These are phyloP conservation scores for Drosophila bocqueti DNA, from an alignment of 1,140 invertebrate genomes.

Conservation along the genomic window DNA sequence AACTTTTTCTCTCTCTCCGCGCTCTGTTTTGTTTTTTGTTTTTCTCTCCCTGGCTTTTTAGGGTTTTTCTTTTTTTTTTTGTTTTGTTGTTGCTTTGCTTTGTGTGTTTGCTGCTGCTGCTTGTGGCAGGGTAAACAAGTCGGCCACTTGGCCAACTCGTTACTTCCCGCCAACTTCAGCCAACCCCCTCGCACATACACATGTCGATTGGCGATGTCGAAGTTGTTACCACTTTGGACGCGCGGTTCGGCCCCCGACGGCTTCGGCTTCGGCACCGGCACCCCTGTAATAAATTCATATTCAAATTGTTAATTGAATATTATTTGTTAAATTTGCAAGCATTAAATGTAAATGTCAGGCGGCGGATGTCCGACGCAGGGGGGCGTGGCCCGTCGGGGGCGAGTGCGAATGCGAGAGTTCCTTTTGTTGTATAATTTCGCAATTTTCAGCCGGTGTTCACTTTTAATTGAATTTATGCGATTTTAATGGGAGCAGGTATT, in stretches of 20 bases:
- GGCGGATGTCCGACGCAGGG: slow-evolving; percentile 49
- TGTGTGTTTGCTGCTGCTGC: slow-evolving; percentile 48
- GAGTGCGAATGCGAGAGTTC: slow-evolving; percentile 29
- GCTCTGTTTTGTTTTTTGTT: slow-evolving; percentile 42
- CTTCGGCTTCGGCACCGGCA: slow-evolving; percentile 19
- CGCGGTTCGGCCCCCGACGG: slow-evolving; percentile 69
- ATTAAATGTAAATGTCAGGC: slow-evolving; percentile 82
- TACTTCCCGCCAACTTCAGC: slow-evolving; percentile 23
- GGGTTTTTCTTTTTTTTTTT: slow-evolving; percentile 10
- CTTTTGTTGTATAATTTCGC: slow-evolving; percentile 43
- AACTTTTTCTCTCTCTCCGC: slow-evolving; percentile 66
- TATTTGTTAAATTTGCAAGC: slow-evolving; percentile 84
- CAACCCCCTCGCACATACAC: slow-evolving; percentile 11
- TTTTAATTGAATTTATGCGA: slow-evolving; percentile 68
- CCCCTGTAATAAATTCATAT: slow-evolving; percentile 83
- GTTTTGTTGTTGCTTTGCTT: slow-evolving; percentile 36
- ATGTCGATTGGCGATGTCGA: slow-evolving; percentile 68
- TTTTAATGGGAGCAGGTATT: slow-evolving; percentile 35
- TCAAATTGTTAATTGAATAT: slow-evolving; percentile 85
- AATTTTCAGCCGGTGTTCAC: slow-evolving; percentile 19
- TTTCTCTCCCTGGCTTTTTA: slow-evolving; percentile 23
- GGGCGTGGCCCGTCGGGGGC: slow-evolving; percentile 53
- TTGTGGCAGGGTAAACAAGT: slow-evolving; percentile 78
- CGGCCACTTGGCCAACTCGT: slow-evolving; percentile 78
- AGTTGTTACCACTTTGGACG: slow-evolving; percentile 80